Conservation (phyloP, 2,113 vertebrate genomes). For the Heterotilapia buettikoferi region DNA sequence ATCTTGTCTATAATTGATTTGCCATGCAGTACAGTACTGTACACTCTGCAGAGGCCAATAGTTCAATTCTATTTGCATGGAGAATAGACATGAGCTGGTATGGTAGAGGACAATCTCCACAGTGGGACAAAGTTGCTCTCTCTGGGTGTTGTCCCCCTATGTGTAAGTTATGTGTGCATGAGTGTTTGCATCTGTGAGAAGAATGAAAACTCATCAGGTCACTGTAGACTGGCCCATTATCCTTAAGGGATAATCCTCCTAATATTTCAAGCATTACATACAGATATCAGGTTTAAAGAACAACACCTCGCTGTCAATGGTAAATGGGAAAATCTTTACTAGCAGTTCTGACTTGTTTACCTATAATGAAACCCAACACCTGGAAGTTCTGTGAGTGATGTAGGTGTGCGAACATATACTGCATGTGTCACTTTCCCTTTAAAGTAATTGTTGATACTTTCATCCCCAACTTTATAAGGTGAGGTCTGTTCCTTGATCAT, state of each 20-base stretch:
- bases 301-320: not conserved
- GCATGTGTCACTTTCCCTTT: not conserved
- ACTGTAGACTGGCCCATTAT: not conserved
- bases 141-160: not conserved
- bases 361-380: not conserved
- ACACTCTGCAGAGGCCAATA: not conserved
- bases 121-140: not conserved
- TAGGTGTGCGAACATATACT: not conserved
- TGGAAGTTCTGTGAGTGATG: not conserved
- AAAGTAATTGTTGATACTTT: not conserved
- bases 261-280: not conserved
- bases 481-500: not conserved
- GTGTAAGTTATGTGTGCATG: not conserved
- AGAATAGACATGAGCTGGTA: slow-evolving; percentile 3
- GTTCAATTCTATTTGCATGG: slow-evolving; percentile 17
- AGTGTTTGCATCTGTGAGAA: not conserved
- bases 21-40: not conserved
- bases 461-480: not conserved
- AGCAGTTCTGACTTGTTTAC: not conserved
- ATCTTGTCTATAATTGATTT: slow-evolving; percentile 40
- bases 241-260: not conserved
- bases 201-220: not conserved
- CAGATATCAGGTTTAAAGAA: not conserved
- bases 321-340: not conserved
- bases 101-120: not conserved